Conservation (phyloP, 2,888 invertebrate species). For the Andricus curvator region DNA sequence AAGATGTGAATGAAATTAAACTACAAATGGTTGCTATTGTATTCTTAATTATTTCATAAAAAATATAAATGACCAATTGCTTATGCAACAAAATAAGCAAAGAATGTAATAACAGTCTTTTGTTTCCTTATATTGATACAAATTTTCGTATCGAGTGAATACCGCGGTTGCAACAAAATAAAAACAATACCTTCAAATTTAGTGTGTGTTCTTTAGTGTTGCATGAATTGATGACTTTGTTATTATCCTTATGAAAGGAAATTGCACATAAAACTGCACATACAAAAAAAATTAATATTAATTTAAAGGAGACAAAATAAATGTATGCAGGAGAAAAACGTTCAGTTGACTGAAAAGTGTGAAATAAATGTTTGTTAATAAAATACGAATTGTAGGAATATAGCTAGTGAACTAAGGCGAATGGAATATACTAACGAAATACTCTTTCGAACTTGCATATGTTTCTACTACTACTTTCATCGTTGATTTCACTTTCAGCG, state of each 20-base stretch:
- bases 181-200: too few species aligned
- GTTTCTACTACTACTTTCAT: conserved; percentile 65
- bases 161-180: too few species aligned
- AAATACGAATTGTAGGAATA: neutral
- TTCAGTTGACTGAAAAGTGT: neutral
- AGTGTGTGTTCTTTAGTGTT: neutral
- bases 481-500: conserved; percentile 70
- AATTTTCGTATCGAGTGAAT: too few species aligned
- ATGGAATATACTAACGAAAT: neutral
- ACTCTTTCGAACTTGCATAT: conserved; percentile 20
- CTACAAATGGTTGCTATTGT: too few species aligned
- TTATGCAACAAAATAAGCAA: neutral
- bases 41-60: too few species aligned
- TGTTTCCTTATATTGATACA: too few species aligned
- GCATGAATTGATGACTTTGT: neutral
- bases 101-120: too few species aligned
- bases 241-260: neutral
- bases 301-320: neutral
- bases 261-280: neutral
- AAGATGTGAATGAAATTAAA: too few species aligned
- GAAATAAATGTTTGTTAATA: too few species aligned
- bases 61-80: neutral
- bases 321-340: neutral
- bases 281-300: neutral
- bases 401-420: neutral